Percentiles rank a stretch among this genome's conserved stretches.
Evolutionary conservation across 2,113 vertebrate species (phyloP).

Genomic region (Bettongia penicillata): DNA sequence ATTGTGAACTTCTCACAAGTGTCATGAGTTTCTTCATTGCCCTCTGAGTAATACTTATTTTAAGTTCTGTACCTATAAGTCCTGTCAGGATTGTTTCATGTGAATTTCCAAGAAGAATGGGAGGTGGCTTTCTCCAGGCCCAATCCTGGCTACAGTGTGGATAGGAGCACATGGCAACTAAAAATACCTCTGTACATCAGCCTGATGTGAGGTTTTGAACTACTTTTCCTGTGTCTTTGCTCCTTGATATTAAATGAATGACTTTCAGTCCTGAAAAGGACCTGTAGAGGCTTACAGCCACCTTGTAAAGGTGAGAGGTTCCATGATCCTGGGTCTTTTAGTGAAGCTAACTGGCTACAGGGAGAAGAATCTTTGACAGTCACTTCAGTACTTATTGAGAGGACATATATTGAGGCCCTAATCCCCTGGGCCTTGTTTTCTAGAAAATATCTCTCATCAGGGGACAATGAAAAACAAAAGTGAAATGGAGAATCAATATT

Average conservation of each 20-base stretch:
- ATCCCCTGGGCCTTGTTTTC: too few relatives aligned
- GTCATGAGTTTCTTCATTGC: neutral
- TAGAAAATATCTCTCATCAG: too few relatives aligned
- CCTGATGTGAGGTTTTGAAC: neutral
- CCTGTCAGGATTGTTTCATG: neutral
- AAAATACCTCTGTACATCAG: neutral
- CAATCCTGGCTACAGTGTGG: neutral
- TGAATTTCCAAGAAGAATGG: neutral
- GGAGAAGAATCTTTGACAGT: too few relatives aligned
- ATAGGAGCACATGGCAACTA: neutral
- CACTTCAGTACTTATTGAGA: too few relatives aligned
- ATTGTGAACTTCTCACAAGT: neutral
- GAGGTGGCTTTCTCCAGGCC: neutral
- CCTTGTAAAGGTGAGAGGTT: neutral
- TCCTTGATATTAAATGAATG: neutral
- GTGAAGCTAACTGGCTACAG: too few relatives aligned
- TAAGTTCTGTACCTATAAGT: neutral
- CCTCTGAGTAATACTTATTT: neutral
- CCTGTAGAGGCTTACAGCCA: neutral
- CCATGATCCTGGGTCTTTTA: neutral
- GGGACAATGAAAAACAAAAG: too few relatives aligned
- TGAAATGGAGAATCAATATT: too few relatives aligned
- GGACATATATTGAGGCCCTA: too few relatives aligned
- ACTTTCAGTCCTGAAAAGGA: neutral
- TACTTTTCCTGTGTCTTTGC: neutral